phyloP scores from a whole-genome alignment of 1,140 invertebrate species.

The Eupristina koningsbergeri region DNA sequence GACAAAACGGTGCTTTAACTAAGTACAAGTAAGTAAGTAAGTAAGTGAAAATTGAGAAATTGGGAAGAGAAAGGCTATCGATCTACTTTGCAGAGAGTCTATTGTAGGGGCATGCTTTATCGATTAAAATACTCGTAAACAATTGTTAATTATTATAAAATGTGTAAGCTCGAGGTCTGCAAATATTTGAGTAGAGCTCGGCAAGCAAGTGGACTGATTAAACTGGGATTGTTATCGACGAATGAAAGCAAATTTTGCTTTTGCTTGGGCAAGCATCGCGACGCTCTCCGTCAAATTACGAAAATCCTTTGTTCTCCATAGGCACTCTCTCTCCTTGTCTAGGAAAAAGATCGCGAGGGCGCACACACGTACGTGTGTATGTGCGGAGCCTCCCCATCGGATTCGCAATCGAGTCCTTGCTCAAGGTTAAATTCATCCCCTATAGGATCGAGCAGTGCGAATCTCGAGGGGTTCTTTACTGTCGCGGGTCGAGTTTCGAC shows the following conservation, averaged over 20 bases:
- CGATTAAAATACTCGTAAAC: no score
- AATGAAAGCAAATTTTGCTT: background rate
- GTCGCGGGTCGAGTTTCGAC: constrained; percentile 56
- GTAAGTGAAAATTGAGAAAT: no score
- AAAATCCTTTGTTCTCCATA: constrained; percentile 64
- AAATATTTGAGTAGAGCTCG: no score
- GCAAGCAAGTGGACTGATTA: background rate
- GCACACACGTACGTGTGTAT: background rate
- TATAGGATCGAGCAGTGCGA: constrained; percentile 6
- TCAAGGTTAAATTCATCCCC: constrained; percentile 45
- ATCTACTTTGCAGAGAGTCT: no score
- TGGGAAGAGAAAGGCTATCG: no score
- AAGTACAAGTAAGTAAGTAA: no score
- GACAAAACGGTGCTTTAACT: no score
- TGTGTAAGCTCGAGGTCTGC: no score
- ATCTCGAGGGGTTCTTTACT: constrained; percentile 51
- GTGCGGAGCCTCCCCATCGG: constrained; percentile 35
- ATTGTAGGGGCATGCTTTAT: no score
- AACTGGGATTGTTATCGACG: background rate
- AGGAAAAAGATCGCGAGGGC: background rate
- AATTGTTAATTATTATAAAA: no score
- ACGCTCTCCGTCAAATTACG: constrained; percentile 67
- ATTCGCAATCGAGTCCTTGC: constrained; percentile 55
- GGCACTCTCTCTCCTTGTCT: constrained; percentile 41
- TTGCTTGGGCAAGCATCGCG: background rate